These are phyloP conservation scores for Carpatolechia fugitivella DNA, from an alignment of 2,888 invertebrate species.

Conservation along the genomic window DNA sequence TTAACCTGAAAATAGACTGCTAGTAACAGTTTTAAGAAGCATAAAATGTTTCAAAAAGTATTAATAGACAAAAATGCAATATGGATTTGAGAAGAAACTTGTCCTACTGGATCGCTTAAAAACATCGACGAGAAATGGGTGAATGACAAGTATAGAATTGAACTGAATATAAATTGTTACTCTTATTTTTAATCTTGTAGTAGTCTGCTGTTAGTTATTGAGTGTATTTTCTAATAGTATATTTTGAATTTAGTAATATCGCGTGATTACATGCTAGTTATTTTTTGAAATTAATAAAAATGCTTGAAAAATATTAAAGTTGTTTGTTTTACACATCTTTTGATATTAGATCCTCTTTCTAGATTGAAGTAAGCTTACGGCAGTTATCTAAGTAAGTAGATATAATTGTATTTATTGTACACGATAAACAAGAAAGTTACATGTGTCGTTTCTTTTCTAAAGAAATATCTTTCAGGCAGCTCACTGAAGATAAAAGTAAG, in stretches of 20 bases:
- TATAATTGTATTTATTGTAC: too few species aligned
- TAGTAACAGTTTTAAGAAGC: not conserved
- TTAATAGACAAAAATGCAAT: not conserved
- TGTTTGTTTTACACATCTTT: conserved; percentile 23
- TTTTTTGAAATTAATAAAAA: conserved; percentile 76
- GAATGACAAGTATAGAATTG: conserved; percentile 25
- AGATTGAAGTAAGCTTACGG: too few species aligned
- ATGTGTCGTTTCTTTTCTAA: too few species aligned
- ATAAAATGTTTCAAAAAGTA: not conserved
- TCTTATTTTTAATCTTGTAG: conserved; percentile 44
- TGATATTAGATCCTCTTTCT: too few species aligned
- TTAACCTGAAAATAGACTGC: not conserved
- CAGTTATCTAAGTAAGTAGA: too few species aligned
- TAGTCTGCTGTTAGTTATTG: conserved; percentile 47
- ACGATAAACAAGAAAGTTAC: too few species aligned
- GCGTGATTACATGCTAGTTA: conserved; percentile 74
- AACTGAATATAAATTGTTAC: conserved; percentile 50
- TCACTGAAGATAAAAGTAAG: too few species aligned
- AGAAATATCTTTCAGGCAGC: too few species aligned
- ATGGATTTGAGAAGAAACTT: not conserved
- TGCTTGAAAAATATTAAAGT: conserved; percentile 53
- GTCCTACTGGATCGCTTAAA: not conserved
- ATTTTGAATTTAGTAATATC: conserved; percentile 65
- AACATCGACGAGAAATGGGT: not conserved
- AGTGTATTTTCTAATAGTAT: conserved; percentile 71